Base-by-base conservation (phyloP, 2,888 invertebrate species). In the Serripes groenlandicus region DNA sequence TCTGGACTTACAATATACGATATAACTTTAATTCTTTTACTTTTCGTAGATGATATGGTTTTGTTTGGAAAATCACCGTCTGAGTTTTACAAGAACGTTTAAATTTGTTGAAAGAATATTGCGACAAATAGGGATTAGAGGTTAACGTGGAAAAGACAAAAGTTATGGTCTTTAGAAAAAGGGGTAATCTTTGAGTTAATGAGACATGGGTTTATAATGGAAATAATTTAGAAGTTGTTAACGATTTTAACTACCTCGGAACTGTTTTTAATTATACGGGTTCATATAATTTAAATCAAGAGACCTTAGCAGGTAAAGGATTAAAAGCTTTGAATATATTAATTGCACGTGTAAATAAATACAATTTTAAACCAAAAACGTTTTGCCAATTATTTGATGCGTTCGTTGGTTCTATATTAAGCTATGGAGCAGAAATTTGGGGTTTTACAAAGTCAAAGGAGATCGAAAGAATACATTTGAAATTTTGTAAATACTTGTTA, bases 351-450 rank as follows among this genome's bases (percentile, higher is more conserved):
- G 11, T 32, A 37, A 21, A 42, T 18, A 71, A 71, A 11, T 66
- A 37, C 28, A 23, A 72, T n/a, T 35, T 72, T 21, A 78, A 72
- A 32, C 30, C 37, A 9, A 72, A 52, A 4, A 34, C 60, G 21
- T 64, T 78, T 15, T 78, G 64, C 42, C 72, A 72, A 58, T 32
- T 78, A n/a, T 78, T 72, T 30, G 72, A 78, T 56, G 26, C 78
- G 4, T 78, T 78, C 56, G 78, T 78, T 30, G 66, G 72, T 5
- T 32, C 72, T 26, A 72, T 26, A 34, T 9, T 64, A 23, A 71
- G 26, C 35, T 77, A 77, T 49, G 62, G 26, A 30, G 49, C 49
- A 21, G 49, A 49, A 34, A 62, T 11, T 62, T 34, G 3, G 3
- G 62, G 62, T 9, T 62, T 62, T 62, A 4, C 62, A 21, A 62